phyloP scores from a whole-genome alignment of 2,888 invertebrate genomes.

The Synanthedon vespiformis region DNA sequence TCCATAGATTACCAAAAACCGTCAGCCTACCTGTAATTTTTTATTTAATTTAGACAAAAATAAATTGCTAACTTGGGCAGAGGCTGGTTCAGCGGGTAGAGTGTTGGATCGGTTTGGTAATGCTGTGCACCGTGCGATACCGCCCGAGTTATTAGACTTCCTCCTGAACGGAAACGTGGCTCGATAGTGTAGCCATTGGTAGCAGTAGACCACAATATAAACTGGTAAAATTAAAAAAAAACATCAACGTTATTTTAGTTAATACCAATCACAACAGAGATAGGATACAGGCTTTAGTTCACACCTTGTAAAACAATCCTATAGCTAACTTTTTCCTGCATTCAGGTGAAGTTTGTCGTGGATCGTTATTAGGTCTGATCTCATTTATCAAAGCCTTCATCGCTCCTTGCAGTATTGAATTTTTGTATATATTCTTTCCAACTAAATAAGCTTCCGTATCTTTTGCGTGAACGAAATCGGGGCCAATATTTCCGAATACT shows the following conservation, averaged over 20 bases:
- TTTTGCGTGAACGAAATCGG: slow-evolving; percentile 68
- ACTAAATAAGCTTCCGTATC: slow-evolving; percentile 65
- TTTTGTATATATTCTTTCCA: slow-evolving; percentile 49
- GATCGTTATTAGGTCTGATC: slow-evolving; percentile 71
- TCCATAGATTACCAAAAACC: no score
- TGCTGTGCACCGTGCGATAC: slow-evolving; percentile 71
- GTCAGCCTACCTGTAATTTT: no score
- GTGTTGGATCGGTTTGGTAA: slow-evolving; percentile 71
- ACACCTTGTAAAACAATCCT: slow-evolving; percentile 83
- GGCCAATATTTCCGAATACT: slow-evolving; percentile 76
- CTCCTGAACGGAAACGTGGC: slow-evolving; percentile 61
- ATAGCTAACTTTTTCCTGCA: slow-evolving; percentile 79
- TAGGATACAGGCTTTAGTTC: not conserved
- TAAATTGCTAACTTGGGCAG: slow-evolving; percentile 65
- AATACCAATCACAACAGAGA: not conserved
- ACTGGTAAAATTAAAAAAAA: slow-evolving; percentile 35
- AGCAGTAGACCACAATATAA: slow-evolving; percentile 65
- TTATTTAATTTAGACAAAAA: no score
- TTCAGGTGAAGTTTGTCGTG: slow-evolving; percentile 75
- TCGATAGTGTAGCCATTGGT: slow-evolving; percentile 25
- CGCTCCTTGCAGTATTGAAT: slow-evolving; percentile 53
- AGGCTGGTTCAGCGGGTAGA: slow-evolving; percentile 78
- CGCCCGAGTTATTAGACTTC: slow-evolving; percentile 59
- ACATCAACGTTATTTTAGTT: not conserved
- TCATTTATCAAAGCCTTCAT: slow-evolving; percentile 68